phyloP scores from a whole-genome alignment of 2,113 vertebrate species.

The Thermophis baileyi region DNA sequence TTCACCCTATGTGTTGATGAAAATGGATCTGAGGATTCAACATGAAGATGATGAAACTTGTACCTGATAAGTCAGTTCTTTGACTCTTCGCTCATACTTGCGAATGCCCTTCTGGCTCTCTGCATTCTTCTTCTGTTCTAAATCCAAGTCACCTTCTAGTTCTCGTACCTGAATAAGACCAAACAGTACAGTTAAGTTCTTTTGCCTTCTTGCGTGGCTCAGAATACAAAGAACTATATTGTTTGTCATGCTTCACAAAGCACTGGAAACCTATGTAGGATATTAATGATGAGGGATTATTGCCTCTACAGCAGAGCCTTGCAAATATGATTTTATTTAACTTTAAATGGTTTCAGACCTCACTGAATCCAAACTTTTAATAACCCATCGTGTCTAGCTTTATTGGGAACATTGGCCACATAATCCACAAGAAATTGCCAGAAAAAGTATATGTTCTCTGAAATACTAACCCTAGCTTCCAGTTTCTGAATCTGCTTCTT shows the following conservation, averaged over 20 bases:
- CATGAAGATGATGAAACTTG: not conserved
- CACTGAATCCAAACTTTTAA: not conserved
- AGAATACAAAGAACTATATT: not conserved
- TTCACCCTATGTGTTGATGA: not conserved
- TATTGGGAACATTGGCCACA: not conserved
- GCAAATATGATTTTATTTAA: not conserved
- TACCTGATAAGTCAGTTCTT: conserved; percentile 88
- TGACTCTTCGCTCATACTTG: conserved; percentile 84
- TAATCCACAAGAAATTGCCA: not conserved
- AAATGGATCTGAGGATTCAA: not conserved
- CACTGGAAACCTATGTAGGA: not conserved
- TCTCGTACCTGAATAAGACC: conserved; percentile 76
- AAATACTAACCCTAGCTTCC: conserved; percentile 79
- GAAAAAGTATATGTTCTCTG: not conserved
- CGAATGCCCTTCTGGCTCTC: conserved; percentile 89
- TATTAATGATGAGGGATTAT: not conserved
- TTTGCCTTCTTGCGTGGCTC: rapidly evolving
- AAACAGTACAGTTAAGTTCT: not conserved
- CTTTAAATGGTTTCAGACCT: not conserved
- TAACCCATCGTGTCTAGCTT: not conserved
- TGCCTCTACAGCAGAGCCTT: not conserved
- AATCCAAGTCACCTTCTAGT: conserved; percentile 84
- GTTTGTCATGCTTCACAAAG: not conserved
- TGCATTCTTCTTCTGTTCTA: conserved; percentile 83
- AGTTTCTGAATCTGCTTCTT: conserved; percentile 96